Evolutionary conservation across 2,113 vertebrate genomes (phyloP), one percentile per base, ranked within the genome.

Genomic region (Isurus oxyrinchus): DNA sequence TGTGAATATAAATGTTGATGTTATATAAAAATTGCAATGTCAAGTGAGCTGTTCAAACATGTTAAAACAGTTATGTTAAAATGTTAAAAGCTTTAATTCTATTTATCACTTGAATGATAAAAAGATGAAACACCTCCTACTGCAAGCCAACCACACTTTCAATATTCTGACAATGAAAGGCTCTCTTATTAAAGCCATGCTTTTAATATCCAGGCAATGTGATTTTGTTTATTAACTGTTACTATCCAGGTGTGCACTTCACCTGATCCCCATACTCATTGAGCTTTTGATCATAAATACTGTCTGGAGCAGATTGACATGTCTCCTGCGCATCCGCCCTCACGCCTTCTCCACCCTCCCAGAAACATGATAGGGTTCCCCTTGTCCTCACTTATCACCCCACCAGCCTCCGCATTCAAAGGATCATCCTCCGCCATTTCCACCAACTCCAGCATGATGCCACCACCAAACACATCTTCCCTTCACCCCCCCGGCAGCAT

Each of bases 291-390:
- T 59, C 16, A 6, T 16, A 23, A 94, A 63, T 40, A 10, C 90
- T n/a, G n/a, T 63, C 90, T 94, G 63, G 57, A 94, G 61, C 90
- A 94, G 31, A n/a, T 66, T 94, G 90, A n/a, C n/a, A 40, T n/a
- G 90, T 63, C n/a, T n/a, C n/a, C n/a, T n/a, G n/a, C n/a, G n/a
- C n/a, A n/a, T n/a, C n/a, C n/a, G n/a, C n/a, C n/a, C n/a, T n/a
- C n/a, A n/a, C n/a, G n/a, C n/a, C n/a, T n/a, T n/a, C n/a, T n/a
- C n/a, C n/a, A n/a, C n/a, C n/a, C n/a, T n/a, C n/a, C n/a, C n/a
- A n/a, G n/a, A n/a, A n/a, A n/a, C n/a, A n/a, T n/a, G n/a, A n/a
- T n/a, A n/a, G n/a, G n/a, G n/a, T n/a, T n/a, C n/a, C n/a, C n/a
- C n/a, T n/a, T n/a, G n/a, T n/a, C n/a, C n/a, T n/a, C n/a, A n/a